Base-by-base conservation (phyloP, 2,888 invertebrate genomes). In the Adela reaumurella region DNA sequence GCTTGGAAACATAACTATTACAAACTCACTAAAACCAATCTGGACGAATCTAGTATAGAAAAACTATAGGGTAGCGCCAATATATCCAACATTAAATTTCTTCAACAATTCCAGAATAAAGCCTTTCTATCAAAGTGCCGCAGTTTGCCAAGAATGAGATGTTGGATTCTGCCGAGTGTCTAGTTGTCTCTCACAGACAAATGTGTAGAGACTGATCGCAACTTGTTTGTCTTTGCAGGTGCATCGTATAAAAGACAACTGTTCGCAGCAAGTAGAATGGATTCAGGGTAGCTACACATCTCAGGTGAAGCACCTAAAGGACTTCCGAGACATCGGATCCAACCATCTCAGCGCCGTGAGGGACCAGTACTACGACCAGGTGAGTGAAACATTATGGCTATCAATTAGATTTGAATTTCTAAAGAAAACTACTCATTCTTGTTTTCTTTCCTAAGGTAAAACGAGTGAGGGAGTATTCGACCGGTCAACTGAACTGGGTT, bases 331-430 rank as follows among this genome's bases (percentile, higher is more conserved):
- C 63, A 95, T 94, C 66, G 95, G 97, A 51, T 90, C 92, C 47
- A 90, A 86, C 63, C 92, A 95, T 65, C 76, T 96, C 55, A 89
- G 92, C 50, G 83, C 91, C 2, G 81, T 96, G 60, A 83, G 89
- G 63, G 95, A 94, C 68, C 94, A 95, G 73, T 97, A 97, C 73
- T 88, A 87, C 62, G 94, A 95, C 72, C 95, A 96, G 87, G 93
- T 91, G 73, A 64, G 59, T 53, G 24, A 8, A 24, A 24, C 24
- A 8, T 24, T 24, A 8, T 8, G 24, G 8, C 8, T 24, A 4
- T 24, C 24, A 4, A 6, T 6, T 24, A 24, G 24, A 24, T 24
- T 6, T n/a, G n/a, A n/a, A n/a, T n/a, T n/a, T n/a, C n/a, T n/a
- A n/a, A n/a, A n/a, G n/a, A n/a, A n/a, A n/a, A n/a, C 8, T 35